Base-by-base conservation (phyloP, 2,888 invertebrate species). In the Tachina grossa region DNA sequence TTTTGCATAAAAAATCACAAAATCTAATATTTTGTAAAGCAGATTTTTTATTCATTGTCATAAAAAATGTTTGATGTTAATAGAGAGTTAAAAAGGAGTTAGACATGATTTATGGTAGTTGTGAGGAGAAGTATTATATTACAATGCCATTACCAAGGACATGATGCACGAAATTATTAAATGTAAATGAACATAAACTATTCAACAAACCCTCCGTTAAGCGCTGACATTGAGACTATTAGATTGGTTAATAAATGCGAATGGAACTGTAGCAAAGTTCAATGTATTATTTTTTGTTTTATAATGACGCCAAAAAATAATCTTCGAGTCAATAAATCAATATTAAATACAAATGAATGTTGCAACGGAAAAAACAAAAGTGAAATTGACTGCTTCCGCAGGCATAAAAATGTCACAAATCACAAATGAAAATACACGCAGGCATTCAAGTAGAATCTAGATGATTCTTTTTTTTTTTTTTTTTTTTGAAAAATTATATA, bases 1-100 rank as follows among this genome's bases (percentile, higher is more conserved):
- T 84, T 79, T 83, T 83, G 66, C 78, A 83, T 83, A 75, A 77
- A 80, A 83, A 78, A 83, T 86, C 76, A 84, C 83, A 82, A 84
- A 78, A 79, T 71, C 83, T 84, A 81, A 84, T 83, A 77, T 83
- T 72, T 77, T 39, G 59, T 41, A 74, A 78, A 79, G 47, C 41
- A 57, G 51, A 13, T 45, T 51, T 22, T 61, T 57, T 51, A n/a
- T 47, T 45, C 39, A 66, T 65, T 57, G 22, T 72, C n/a, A 66
- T 57, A 31, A 49, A 41, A 69, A 59, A 41, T 74, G 43, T 22
- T 59, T 68, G 45, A n/a, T 14, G 59, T 57, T 61, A 68, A 69
- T 69, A n/a, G 22, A 8, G 66, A n/a, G 31, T 31, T 31, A 31
- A 53, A n/a, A 31, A 16, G 51, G 13, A 49, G 63, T 31, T 31